phyloP scores from a whole-genome alignment of 2,888 invertebrate species.

The Ommatoiulus sabulosus region DNA sequence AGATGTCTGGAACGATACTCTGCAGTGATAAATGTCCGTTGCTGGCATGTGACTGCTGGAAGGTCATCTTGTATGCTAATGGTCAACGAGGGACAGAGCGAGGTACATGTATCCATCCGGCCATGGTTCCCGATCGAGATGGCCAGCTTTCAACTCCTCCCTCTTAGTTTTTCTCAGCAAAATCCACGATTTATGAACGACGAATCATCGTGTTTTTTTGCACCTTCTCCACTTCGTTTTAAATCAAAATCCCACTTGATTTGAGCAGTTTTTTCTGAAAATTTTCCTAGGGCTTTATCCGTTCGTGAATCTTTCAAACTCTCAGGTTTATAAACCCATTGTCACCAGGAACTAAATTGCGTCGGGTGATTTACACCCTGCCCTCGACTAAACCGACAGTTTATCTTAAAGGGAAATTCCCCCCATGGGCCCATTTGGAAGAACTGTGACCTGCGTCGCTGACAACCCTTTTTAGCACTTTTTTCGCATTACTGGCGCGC shows the following conservation, averaged over 20 bases:
- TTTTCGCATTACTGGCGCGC: neutral
- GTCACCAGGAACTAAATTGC: neutral
- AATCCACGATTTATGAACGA: neutral
- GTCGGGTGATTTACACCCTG: neutral
- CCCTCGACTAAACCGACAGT: neutral
- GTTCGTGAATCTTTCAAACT: neutral
- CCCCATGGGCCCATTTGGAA: constrained; percentile 9
- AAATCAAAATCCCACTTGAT: neutral
- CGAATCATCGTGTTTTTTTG: neutral
- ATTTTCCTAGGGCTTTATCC: neutral
- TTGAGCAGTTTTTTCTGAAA: neutral
- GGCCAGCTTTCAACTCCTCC: neutral
- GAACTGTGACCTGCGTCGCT: neutral
- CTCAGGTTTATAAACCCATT: neutral
- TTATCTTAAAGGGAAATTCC: neutral
- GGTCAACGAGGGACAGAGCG: neutral
- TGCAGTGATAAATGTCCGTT: neutral
- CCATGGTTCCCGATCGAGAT: neutral
- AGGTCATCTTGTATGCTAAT: constrained; percentile 4
- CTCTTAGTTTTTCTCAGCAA: neutral
- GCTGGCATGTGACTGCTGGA: constrained; percentile 14
- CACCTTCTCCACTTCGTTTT: neutral
- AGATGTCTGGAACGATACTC: neutral
- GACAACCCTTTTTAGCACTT: constrained; percentile 24
- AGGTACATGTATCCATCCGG: neutral